These are phyloP conservation scores for Oryzias javanicus DNA, from an alignment of 2,113 vertebrate genomes.

Conservation along the genomic window DNA sequence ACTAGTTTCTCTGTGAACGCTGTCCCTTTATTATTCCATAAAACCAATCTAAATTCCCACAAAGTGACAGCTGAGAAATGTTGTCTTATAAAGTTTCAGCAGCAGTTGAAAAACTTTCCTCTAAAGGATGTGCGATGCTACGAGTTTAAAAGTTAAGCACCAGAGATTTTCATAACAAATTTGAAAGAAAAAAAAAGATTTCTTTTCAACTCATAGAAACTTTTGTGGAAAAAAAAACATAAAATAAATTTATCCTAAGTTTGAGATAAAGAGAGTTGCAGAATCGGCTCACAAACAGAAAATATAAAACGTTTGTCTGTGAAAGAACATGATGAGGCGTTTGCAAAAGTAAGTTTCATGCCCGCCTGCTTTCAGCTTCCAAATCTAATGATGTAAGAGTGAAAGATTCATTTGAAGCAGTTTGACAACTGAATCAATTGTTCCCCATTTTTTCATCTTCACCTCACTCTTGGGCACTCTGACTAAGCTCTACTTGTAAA, in stretches of 20 bases:
- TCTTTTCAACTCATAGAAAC: slow-evolving; percentile 36
- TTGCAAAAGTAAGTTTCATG: slow-evolving; percentile 51
- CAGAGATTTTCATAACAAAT: slow-evolving; percentile 23
- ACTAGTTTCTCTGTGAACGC: slow-evolving; percentile 1
- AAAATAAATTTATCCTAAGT: slow-evolving; percentile 60
- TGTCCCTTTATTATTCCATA: slow-evolving; percentile 8
- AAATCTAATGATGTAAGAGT: slow-evolving; percentile 39
- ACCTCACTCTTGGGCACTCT: slow-evolving; percentile 10
- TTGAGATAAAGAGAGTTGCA: slow-evolving; percentile 32
- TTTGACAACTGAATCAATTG: slow-evolving; percentile 36
- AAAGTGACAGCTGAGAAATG: slow-evolving; percentile 23
- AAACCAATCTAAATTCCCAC: slow-evolving; percentile 21
- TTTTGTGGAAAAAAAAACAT: slow-evolving; percentile 38
- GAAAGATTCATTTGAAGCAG: slow-evolving; percentile 42
- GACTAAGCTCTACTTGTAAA: slow-evolving; percentile 28
- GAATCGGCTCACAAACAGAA: neutral
- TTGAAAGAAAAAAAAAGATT: slow-evolving; percentile 14
- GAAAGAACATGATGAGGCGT: slow-evolving; percentile 46
- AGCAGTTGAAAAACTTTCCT: slow-evolving; percentile 33
- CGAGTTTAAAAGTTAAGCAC: slow-evolving; percentile 33
- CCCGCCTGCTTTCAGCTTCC: slow-evolving; percentile 38
- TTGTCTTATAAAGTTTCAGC: slow-evolving; percentile 10
- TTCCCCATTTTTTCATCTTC: slow-evolving; percentile 11
- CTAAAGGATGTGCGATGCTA: slow-evolving; percentile 22
- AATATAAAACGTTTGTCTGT: neutral